Conservation (phyloP, 2,888 invertebrate species). For the Disparrhopalites patrizii region DNA sequence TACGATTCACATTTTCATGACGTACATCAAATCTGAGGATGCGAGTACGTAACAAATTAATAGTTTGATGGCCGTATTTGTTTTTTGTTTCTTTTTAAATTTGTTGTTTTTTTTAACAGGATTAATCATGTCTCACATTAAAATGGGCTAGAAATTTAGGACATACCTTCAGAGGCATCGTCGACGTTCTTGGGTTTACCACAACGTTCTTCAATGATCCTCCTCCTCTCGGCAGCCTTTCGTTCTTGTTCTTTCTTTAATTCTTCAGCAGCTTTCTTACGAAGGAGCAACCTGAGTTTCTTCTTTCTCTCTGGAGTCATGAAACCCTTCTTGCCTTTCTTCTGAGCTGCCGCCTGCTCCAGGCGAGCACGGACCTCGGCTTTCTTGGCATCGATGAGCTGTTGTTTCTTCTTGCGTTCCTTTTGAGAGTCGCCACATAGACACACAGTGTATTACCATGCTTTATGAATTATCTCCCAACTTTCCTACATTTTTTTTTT, state of each 20-base stretch:
- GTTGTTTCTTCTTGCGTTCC: slow-evolving; percentile 97
- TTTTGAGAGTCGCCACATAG: slow-evolving; percentile 54
- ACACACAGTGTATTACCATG: too few species aligned
- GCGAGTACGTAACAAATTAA: too few species aligned
- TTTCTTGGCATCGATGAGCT: slow-evolving; percentile 96
- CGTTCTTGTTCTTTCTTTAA: slow-evolving; percentile 99
- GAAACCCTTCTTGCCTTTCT: slow-evolving; percentile 99
- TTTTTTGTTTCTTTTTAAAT: not conserved
- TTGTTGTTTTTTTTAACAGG: not conserved
- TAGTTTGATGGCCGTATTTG: too few species aligned
- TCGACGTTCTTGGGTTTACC: slow-evolving; percentile 87
- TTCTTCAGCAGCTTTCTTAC: slow-evolving; percentile 99
- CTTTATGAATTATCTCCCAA: too few species aligned
- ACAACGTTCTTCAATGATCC: slow-evolving; percentile 92
- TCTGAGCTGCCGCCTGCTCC: slow-evolving; percentile 97
- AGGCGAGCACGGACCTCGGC: slow-evolving; percentile 98
- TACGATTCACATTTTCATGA: too few species aligned
- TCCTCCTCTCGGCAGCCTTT: slow-evolving; percentile 96
- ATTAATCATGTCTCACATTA: not conserved
- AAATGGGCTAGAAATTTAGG: not conserved
- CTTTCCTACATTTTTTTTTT: too few species aligned
- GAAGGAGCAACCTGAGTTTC: slow-evolving; percentile 98
- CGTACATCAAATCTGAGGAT: too few species aligned
- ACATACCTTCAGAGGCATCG: slow-evolving; percentile 87
- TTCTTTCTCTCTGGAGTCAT: slow-evolving; percentile 98